These are phyloP conservation scores for Sturmia bella DNA, from an alignment of 2,888 invertebrate genomes.

Conservation along the genomic window DNA sequence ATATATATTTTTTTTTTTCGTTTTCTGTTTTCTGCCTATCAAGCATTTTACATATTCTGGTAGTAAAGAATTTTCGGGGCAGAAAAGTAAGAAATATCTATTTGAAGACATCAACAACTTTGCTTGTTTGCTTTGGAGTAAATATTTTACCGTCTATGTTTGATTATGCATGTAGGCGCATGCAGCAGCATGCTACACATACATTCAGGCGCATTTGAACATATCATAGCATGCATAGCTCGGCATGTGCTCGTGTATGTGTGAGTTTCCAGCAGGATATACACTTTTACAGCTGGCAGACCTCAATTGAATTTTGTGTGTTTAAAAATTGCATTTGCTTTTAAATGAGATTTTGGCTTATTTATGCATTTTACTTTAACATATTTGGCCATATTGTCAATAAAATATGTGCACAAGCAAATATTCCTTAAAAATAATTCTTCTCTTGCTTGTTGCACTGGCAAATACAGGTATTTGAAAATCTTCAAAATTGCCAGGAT, in stretches of 20 bases:
- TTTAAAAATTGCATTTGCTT: slow-evolving; percentile 46
- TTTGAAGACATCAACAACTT: slow-evolving; percentile 46
- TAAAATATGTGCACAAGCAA: slow-evolving; percentile 26
- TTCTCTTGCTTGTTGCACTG: too few species aligned
- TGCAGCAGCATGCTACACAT: slow-evolving; percentile 20
- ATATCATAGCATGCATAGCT: too few species aligned
- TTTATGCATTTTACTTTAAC: neutral
- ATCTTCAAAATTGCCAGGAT: slow-evolving; percentile 7
- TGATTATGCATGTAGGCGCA: slow-evolving; percentile 24
- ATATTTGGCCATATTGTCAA: slow-evolving; percentile 33
- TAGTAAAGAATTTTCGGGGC: slow-evolving; percentile 14
- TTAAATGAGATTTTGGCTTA: neutral
- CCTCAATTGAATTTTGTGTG: slow-evolving; percentile 59
- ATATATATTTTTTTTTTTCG: neutral
- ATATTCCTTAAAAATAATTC: slow-evolving; percentile 31
- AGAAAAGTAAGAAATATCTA: slow-evolving; percentile 22
- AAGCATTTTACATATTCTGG: neutral
- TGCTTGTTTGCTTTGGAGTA: slow-evolving; percentile 26
- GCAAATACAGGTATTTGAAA: slow-evolving; percentile 10
- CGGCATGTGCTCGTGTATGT: neutral
- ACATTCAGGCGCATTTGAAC: neutral
- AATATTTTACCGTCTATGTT: slow-evolving; percentile 32
- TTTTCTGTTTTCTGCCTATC: neutral
- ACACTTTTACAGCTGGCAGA: slow-evolving; percentile 15
- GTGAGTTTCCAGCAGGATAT: slow-evolving; percentile 21